Percentiles rank a stretch among this genome's conserved stretches.
These are phyloP conservation scores for Spialia ferax DNA, from an alignment of 2,888 invertebrate genomes.

Conservation along the genomic window DNA sequence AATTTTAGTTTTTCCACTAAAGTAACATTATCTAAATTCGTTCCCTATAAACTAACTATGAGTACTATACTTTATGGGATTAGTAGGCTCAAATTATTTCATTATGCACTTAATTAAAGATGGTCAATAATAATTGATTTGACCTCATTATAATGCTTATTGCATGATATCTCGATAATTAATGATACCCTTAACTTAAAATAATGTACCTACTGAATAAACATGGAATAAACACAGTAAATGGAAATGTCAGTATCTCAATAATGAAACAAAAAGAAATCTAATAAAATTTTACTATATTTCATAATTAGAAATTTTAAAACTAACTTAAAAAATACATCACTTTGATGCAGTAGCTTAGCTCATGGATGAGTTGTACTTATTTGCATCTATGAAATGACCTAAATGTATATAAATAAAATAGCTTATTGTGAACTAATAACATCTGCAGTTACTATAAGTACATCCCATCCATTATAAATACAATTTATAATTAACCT, in stretches of 20 bases:
- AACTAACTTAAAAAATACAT: slow-evolving; percentile 66
- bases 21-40: no score
- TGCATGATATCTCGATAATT: no score
- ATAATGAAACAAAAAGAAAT: slow-evolving; percentile 42
- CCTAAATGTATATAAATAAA: slow-evolving; percentile 39
- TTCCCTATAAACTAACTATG: no score
- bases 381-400: slow-evolving; percentile 49
- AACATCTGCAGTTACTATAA: slow-evolving; percentile 49
- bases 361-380: slow-evolving; percentile 63
- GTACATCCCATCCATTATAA: slow-evolving; percentile 63
- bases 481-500: slow-evolving; percentile 49
- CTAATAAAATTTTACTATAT: slow-evolving; percentile 47
- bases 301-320: slow-evolving; percentile 51
- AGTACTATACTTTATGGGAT: no score
- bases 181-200: no score
- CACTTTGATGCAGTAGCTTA: slow-evolving; percentile 59
- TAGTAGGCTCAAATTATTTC: no score
- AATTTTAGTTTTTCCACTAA: no score
- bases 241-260: background rate
- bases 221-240: background rate
- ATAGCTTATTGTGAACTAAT: slow-evolving; percentile 42
- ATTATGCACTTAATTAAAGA: no score
- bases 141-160: no score
- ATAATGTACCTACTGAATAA: no score
- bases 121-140: no score